A percentile compares a stretch with the other conserved stretches of the same genome.
Evolutionary conservation across 2,888 invertebrate species (phyloP).

Genomic region (Muschampia plurimacula): DNA sequence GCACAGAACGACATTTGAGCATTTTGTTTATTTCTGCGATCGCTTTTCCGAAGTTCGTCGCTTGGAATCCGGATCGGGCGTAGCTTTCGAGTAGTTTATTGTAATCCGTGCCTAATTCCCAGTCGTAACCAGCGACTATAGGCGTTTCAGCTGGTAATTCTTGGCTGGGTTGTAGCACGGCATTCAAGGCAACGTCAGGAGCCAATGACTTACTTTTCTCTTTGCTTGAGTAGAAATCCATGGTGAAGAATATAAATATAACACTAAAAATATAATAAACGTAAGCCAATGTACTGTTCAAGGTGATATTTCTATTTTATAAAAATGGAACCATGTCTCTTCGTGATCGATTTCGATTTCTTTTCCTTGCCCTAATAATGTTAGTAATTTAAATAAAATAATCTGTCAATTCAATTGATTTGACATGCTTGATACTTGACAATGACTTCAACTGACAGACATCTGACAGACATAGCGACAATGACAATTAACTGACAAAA

Average conservation of each 20-base stretch:
- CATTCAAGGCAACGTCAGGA: slow-evolving; percentile 87
- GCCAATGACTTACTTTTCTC: slow-evolving; percentile 62
- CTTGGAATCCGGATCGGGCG: slow-evolving; percentile 96
- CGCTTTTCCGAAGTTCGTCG: slow-evolving; percentile 96
- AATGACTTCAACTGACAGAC: no score
- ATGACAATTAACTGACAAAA: no score
- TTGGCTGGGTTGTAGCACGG: slow-evolving; percentile 90
- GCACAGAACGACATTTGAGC: slow-evolving; percentile 90
- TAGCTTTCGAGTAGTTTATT: slow-evolving; percentile 93
- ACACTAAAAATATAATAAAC: no score
- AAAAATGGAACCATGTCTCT: no score
- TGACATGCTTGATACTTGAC: no score
- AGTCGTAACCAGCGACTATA: slow-evolving; percentile 95
- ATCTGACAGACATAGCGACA: no score
- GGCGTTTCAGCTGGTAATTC: slow-evolving; percentile 88
- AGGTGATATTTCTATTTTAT: no score
- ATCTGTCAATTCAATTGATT: no score
- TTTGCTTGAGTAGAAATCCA: slow-evolving; percentile 61
- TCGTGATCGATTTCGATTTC: no score
- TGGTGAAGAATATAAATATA: slow-evolving; percentile 41
- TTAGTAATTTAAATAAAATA: no score
- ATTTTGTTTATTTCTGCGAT: slow-evolving; percentile 97
- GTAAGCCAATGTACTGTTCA: no score
- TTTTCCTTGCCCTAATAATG: no score
- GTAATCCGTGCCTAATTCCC: slow-evolving; percentile 95